A percentile compares a stretch with the other conserved stretches of the same genome.
These are phyloP conservation scores for Eupithecia subumbrata DNA, from an alignment of 2,888 invertebrate species.

Conservation along the genomic window DNA sequence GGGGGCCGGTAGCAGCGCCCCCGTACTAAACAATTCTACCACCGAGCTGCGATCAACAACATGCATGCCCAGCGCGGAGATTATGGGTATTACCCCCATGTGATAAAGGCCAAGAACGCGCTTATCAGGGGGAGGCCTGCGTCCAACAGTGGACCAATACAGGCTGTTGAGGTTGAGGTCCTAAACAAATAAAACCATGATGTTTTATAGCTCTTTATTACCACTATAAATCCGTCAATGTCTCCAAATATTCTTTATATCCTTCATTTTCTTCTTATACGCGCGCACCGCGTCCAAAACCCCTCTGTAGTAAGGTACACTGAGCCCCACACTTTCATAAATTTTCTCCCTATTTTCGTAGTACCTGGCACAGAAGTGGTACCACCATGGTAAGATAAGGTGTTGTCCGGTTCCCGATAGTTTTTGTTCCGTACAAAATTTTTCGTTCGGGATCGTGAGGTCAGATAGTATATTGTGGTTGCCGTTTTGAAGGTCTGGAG, in stretches of 20 bases:
- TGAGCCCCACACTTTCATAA: slow-evolving; percentile 6
- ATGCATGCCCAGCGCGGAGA: too few relatives aligned
- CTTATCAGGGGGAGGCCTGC: too few relatives aligned
- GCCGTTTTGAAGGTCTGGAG: slow-evolving; percentile 6
- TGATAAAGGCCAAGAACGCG: too few relatives aligned
- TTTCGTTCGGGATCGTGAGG: slow-evolving; percentile 52
- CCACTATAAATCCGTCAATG: not conserved
- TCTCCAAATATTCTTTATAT: not conserved
- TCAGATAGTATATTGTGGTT: slow-evolving; percentile 30
- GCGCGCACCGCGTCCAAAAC: slow-evolving; percentile 45
- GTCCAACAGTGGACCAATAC: too few relatives aligned
- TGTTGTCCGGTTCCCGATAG: slow-evolving; percentile 45
- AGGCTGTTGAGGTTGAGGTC: too few relatives aligned
- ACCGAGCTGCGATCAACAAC: too few relatives aligned
- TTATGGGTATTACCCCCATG: too few relatives aligned
- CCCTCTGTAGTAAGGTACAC: slow-evolving; percentile 43
- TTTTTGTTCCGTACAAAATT: slow-evolving; percentile 55
- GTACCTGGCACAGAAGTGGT: slow-evolving; percentile 54
- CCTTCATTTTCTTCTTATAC: slow-evolving; percentile 41
- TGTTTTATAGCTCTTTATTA: not conserved
- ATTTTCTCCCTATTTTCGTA: slow-evolving; percentile 43
- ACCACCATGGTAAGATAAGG: slow-evolving; percentile 65
- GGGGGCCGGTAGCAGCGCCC: too few relatives aligned
- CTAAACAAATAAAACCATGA: not conserved
- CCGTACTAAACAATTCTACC: too few relatives aligned